phyloP scores from a whole-genome alignment of 1,140 invertebrate genomes.

The Caenorhabditis brenneri region DNA sequence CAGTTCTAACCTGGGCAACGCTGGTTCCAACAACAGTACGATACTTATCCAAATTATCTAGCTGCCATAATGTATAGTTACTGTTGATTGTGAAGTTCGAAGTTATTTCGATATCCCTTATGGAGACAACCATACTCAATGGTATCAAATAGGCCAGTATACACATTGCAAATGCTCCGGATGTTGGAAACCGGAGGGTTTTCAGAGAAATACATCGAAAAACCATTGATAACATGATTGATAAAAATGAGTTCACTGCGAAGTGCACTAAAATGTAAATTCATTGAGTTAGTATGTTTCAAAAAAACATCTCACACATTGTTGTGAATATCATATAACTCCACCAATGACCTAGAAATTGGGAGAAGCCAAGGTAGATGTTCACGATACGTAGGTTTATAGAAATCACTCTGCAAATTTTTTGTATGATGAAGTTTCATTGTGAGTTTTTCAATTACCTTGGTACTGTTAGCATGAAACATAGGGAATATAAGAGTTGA shows the following conservation, averaged over 20 bases:
- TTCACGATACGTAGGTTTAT: constrained; percentile 17
- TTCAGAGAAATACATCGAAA: constrained; percentile 24
- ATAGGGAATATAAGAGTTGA: neutral
- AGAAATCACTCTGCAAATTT: neutral
- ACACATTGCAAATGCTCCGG: constrained; percentile 29
- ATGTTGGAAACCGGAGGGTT: constrained; percentile 3
- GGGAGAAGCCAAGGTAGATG: constrained; percentile 8
- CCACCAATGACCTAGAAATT: constrained; percentile 30
- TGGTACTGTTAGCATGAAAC: neutral
- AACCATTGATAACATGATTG: constrained; percentile 18
- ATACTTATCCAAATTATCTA: constrained; percentile 26
- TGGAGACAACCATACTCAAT: constrained; percentile 16
- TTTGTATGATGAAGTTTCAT: no score
- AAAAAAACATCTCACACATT: neutral
- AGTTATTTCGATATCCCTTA: constrained; percentile 8
- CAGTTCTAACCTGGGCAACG: neutral
- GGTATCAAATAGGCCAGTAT: constrained; percentile 4
- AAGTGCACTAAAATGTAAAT: neutral
- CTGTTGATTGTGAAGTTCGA: constrained; percentile 14
- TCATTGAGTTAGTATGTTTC: neutral
- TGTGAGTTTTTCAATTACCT: neutral
- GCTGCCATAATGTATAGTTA: constrained; percentile 11
- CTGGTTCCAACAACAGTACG: constrained; percentile 7
- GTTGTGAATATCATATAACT: constrained; percentile 31
- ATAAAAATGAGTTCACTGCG: constrained; percentile 13